These are phyloP conservation scores for Octopus bimaculoides DNA, from an alignment of 1,140 invertebrate genomes.

Conservation along the genomic window DNA sequence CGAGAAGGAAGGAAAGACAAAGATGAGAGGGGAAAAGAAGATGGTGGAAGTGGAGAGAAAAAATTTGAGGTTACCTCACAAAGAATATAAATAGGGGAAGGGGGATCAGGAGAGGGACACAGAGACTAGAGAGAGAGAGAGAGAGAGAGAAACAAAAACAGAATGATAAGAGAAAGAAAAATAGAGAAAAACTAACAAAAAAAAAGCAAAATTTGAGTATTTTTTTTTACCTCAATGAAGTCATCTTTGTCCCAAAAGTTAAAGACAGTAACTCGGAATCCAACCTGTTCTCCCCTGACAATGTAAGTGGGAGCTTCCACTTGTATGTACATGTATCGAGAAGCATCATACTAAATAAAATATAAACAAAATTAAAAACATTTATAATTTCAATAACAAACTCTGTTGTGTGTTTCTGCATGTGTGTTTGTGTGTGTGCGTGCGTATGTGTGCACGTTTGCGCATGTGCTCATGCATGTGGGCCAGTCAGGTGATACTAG, in stretches of 20 bases:
- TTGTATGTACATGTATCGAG: constrained; percentile 90
- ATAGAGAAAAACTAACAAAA: constrained; percentile 4
- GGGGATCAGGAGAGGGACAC: neutral
- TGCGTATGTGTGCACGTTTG: neutral
- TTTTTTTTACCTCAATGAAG: constrained; percentile 61
- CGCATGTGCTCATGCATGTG: no score
- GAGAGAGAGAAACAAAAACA: neutral
- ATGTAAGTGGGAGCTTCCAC: constrained; percentile 85
- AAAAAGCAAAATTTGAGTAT: neutral
- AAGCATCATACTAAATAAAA: constrained; percentile 63
- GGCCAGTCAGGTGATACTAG: no score
- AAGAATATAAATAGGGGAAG: neutral
- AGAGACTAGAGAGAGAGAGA: neutral
- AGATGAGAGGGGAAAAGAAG: no score
- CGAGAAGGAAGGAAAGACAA: no score
- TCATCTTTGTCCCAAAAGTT: constrained; percentile 84
- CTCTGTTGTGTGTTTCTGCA: neutral
- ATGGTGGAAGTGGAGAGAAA: no score
- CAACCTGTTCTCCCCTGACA: constrained; percentile 89
- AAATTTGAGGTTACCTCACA: no score
- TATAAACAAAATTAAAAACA: neutral
- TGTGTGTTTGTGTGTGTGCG: neutral
- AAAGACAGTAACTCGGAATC: constrained; percentile 86
- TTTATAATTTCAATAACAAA: no score
- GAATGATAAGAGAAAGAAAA: neutral